Conservation (phyloP, 2,113 vertebrate genomes). For the Neomonachus schauinslandi region DNA sequence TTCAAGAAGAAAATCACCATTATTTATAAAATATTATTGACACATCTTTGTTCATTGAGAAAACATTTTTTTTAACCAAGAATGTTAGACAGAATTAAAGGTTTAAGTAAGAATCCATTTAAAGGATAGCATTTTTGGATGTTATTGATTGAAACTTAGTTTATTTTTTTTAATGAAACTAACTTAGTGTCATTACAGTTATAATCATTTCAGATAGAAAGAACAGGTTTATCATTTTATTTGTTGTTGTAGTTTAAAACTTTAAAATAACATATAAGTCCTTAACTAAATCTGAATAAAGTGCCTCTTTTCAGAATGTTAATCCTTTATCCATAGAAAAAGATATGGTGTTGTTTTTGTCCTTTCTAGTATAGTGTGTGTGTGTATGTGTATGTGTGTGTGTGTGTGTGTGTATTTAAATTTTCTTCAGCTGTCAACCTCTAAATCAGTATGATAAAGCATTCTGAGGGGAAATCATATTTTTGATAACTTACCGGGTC, state of each 20-base stretch:
- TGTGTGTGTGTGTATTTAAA: neutral
- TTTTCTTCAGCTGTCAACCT: neutral
- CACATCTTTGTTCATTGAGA: neutral
- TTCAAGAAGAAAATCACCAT: neutral
- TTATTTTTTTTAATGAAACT: neutral
- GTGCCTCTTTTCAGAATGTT: neutral
- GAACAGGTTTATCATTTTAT: neutral
- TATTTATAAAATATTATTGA: constrained; percentile 20
- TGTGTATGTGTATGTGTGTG: neutral
- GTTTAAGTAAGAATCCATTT: neutral
- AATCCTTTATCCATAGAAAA: neutral
- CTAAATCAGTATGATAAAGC: neutral
- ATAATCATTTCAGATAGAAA: constrained; percentile 9
- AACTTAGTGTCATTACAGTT: neutral
- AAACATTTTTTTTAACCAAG: neutral
- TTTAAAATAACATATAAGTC: neutral
- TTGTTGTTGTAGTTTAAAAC: neutral
- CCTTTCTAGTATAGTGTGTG: neutral
- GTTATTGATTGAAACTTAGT: neutral
- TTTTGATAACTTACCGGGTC: constrained; percentile 9
- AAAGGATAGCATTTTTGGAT: neutral
- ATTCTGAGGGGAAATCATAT: neutral
- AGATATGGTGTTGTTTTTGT: neutral
- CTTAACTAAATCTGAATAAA: neutral
- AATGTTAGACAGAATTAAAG: neutral